These are phyloP conservation scores for Darevskia nairensis DNA, from an alignment of 2,797 vertebrate species.

Conservation along the genomic window DNA sequence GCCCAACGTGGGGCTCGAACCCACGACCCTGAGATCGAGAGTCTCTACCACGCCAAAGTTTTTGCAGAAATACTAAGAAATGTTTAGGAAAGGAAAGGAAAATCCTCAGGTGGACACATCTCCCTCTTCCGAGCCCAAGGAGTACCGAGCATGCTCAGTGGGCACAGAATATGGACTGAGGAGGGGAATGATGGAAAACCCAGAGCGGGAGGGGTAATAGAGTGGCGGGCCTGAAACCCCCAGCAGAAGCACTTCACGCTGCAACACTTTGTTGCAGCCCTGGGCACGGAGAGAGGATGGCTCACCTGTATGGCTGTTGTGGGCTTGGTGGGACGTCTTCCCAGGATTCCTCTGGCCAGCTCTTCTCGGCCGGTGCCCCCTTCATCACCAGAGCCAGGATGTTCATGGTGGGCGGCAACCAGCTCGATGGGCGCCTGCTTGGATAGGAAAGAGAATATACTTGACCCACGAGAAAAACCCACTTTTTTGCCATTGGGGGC, in stretches of 20 bases:
- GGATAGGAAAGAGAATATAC: neutral
- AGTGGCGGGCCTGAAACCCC: neutral
- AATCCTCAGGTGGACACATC: too few relatives aligned
- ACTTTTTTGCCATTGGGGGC: neutral
- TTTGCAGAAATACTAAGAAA: too few relatives aligned
- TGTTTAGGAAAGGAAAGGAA: too few relatives aligned
- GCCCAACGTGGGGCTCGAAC: too few relatives aligned
- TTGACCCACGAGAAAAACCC: neutral
- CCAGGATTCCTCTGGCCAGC: neutral
- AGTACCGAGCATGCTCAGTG: too few relatives aligned
- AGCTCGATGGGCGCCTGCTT: conserved; percentile 90
- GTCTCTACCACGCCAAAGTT: too few relatives aligned
- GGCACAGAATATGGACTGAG: too few relatives aligned
- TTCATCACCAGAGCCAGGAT: conserved; percentile 74
- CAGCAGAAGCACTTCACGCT: neutral
- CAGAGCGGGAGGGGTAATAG: neutral
- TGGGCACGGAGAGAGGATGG: accelerated
- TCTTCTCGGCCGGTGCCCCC: neutral
- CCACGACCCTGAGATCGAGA: too few relatives aligned
- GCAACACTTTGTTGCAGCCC: neutral
- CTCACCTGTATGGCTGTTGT: conserved; percentile 60
- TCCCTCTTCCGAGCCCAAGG: too few relatives aligned
- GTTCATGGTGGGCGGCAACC: conserved; percentile 86
- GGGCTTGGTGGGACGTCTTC: accelerated
- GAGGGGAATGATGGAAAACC: too few relatives aligned